Conservation (phyloP, 2,888 invertebrate species). For the Zelleria hepariella region DNA sequence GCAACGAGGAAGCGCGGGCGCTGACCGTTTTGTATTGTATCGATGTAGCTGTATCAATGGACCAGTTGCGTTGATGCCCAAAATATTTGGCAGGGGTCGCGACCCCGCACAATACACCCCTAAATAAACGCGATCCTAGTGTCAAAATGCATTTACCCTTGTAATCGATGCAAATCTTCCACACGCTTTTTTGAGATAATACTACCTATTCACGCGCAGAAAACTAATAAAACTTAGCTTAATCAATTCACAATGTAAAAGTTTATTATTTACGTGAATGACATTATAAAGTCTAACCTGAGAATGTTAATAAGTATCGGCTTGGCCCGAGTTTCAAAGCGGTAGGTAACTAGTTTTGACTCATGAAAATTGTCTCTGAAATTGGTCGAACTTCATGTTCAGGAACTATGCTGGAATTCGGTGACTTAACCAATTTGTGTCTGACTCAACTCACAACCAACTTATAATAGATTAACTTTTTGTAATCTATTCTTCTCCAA, state of each 20-base stretch:
- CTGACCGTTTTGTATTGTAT: neutral
- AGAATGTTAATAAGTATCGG: neutral
- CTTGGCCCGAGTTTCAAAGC: neutral
- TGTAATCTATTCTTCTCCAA: constrained; percentile 43
- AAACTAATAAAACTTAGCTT: neutral
- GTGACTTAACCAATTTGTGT: constrained; percentile 50
- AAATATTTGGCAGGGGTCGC: constrained; percentile 45
- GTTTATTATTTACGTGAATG: too few relatives aligned
- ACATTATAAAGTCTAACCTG: neutral
- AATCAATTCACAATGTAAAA: neutral
- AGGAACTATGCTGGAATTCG: constrained; percentile 54
- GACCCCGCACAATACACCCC: constrained; percentile 34
- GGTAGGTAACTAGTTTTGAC: constrained; percentile 18
- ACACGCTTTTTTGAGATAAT: constrained; percentile 35
- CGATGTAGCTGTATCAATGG: constrained; percentile 14
- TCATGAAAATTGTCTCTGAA: constrained; percentile 31
- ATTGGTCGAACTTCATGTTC: constrained; percentile 28
- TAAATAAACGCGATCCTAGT: constrained; percentile 18
- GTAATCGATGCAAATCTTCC: constrained; percentile 49
- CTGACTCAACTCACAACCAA: constrained; percentile 44
- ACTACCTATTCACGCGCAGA: neutral
- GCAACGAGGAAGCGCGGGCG: neutral
- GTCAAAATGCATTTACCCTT: constrained; percentile 48
- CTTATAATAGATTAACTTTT: constrained; percentile 62
- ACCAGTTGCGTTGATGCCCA: constrained; percentile 25